A percentile compares a stretch with the other conserved stretches of the same genome.
Conservation (phyloP, 2,797 vertebrate genomes). For the Anguilla obscura region DNA sequence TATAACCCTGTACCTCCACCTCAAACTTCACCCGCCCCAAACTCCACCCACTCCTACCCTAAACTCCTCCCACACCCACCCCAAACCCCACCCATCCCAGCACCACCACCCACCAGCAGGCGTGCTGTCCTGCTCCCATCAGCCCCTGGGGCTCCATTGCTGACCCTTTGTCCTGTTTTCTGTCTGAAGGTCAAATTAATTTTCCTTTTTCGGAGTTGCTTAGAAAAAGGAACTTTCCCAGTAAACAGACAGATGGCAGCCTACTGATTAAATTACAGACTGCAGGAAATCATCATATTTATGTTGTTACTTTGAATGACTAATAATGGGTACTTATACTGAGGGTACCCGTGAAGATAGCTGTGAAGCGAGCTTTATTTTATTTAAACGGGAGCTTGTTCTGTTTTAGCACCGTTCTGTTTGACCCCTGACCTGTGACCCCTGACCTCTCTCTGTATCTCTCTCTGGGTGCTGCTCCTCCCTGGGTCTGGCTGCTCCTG, state of each 20-base stretch:
- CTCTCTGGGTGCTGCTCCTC: constrained; percentile 25
- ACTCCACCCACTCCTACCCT: not conserved
- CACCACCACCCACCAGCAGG: not conserved
- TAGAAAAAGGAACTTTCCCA: not conserved
- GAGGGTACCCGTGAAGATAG: too few relatives aligned
- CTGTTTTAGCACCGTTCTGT: not conserved
- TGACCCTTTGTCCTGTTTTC: not conserved
- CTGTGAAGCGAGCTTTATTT: too few relatives aligned
- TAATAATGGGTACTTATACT: not conserved
- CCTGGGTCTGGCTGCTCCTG: constrained; percentile 14
- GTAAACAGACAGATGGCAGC: not conserved
- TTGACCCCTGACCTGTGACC: not conserved
- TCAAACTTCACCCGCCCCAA: not conserved
- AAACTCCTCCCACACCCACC: not conserved
- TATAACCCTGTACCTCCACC: not conserved
- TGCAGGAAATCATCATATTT: too few relatives aligned
- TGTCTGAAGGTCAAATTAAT: not conserved
- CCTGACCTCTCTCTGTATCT: constrained; percentile 23
- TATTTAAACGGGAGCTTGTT: not conserved
- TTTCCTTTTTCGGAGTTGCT: not conserved
- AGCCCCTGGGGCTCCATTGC: not conserved
- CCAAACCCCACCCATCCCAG: not conserved
- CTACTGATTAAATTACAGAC: too few relatives aligned
- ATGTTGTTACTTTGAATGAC: too few relatives aligned
- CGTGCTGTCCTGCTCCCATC: not conserved